Evolutionary conservation across 2,797 vertebrate species (phyloP), one percentile per base, ranked within the genome.

Genomic region (Spizella passerina): DNA sequence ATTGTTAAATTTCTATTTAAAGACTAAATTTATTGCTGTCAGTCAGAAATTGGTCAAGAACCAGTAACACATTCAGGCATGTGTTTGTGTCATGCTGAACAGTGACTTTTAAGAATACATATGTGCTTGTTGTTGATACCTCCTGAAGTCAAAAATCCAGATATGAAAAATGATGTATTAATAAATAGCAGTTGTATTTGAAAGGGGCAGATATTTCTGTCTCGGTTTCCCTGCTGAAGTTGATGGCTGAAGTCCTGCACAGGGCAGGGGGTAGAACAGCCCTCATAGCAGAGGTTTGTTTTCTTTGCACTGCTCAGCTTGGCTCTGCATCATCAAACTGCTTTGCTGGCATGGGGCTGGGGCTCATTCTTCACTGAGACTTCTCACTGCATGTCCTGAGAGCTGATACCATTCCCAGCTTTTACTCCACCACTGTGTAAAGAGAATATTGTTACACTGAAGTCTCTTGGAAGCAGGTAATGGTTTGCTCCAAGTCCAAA

Each of bases 61-160:
- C 29, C 29, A 73, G 9, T 36, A 47, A 55, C 10, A 17, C 77
- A 12, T 15, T 34, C 43, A 77, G 68, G 44, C 38, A 41, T 1
- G 0, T 1, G 2, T 49, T 72, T 2, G 3, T 43, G 34, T 52
- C 2, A 0, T 20, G 36, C 5, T 43, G 64, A 70, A 57, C 20
- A 3, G 1, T 78, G 41, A 60, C 24, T 66, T 77, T 66, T 60
- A 82, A 53, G 64, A 46, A 60, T 36, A 16, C 1, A 0, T 10
- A 9, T 10, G 4, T 70, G 19, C 29, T 55, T 41, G 4, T 30
- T 70, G 39, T 70, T 73, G 38, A 24, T 65, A 21, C 18, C 24
- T 87, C 70, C 49, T 29, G 46, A 81, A 71, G 56, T 57, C 30
- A 85, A 50, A 92, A 83, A 22, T 80, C 21, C 32, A 61, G 27